Conservation (phyloP, 2,797 vertebrate genomes). For the Melanotaenia boesemani region DNA sequence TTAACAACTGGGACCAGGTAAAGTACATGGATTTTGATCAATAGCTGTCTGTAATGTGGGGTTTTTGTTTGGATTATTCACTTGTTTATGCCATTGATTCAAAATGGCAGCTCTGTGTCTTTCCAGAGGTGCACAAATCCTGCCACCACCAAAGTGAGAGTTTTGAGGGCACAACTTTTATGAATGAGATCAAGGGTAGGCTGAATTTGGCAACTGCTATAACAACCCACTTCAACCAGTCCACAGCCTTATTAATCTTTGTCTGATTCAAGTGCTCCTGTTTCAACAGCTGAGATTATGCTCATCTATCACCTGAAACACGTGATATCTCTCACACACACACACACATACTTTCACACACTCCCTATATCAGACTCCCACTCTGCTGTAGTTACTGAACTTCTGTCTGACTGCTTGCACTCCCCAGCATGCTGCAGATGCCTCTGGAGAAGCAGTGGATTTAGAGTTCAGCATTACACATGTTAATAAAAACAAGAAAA, state of each 20-base stretch:
- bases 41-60: slow-evolving; percentile 15
- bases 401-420: background rate
- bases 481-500: background rate
- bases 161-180: slow-evolving; percentile 35
- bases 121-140: slow-evolving; percentile 26
- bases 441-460: background rate
- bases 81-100: slow-evolving; percentile 37
- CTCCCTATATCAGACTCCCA: slow-evolving; percentile 20
- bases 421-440: background rate
- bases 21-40: slow-evolving; percentile 36
- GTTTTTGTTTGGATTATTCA: slow-evolving; percentile 35
- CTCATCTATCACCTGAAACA: slow-evolving; percentile 70
- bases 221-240: slow-evolving; percentile 63
- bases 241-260: slow-evolving; percentile 67
- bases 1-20: slow-evolving; percentile 22
- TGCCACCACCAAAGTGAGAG: slow-evolving; percentile 27
- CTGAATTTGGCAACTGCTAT: slow-evolving; percentile 43
- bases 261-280: slow-evolving; percentile 54
- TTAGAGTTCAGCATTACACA: slow-evolving; percentile 6
- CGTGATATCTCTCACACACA: slow-evolving; percentile 15
- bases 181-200: slow-evolving; percentile 40
- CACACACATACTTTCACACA: background rate
- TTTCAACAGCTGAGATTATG: slow-evolving; percentile 63
- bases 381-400: slow-evolving; percentile 15
- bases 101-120: slow-evolving; percentile 36